These are phyloP conservation scores for Araneus ventricosus DNA, from an alignment of 1,140 invertebrate genomes.

Conservation along the genomic window DNA sequence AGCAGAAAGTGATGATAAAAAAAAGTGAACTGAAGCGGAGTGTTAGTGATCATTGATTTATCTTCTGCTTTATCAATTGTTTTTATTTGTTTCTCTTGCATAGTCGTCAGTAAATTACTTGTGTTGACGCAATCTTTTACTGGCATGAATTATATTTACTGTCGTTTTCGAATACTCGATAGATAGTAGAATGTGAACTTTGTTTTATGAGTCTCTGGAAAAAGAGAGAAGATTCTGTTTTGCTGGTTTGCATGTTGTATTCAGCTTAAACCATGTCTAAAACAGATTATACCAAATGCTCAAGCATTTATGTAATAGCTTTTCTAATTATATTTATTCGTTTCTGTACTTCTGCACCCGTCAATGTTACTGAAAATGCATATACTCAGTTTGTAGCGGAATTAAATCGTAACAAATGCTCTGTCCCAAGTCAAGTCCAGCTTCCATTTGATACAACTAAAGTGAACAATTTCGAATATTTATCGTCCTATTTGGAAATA, in stretches of 20 bases:
- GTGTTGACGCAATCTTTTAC: not conserved
- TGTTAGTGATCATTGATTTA: no score
- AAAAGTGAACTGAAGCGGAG: no score
- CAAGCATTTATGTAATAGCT: not conserved
- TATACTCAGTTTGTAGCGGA: not conserved
- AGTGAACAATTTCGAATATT: not conserved
- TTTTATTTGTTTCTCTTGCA: not conserved
- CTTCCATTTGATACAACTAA: not conserved
- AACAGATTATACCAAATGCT: not conserved
- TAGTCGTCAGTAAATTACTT: not conserved
- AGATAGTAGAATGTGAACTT: not conserved
- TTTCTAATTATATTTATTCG: not conserved
- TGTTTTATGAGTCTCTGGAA: not conserved
- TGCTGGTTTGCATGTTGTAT: no score
- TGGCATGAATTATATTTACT: not conserved
- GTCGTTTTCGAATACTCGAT: not conserved
- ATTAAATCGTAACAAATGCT: not conserved
- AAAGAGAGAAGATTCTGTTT: not conserved
- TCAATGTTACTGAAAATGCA: not conserved
- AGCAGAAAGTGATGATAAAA: no score
- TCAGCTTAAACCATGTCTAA: not conserved
- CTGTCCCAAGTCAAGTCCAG: not conserved
- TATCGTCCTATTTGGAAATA: conserved; percentile 4
- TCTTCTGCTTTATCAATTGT: no score
- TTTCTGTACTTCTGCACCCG: not conserved